These are phyloP conservation scores for Grapholita molesta DNA, from an alignment of 1,140 invertebrate genomes.

Conservation along the genomic window DNA sequence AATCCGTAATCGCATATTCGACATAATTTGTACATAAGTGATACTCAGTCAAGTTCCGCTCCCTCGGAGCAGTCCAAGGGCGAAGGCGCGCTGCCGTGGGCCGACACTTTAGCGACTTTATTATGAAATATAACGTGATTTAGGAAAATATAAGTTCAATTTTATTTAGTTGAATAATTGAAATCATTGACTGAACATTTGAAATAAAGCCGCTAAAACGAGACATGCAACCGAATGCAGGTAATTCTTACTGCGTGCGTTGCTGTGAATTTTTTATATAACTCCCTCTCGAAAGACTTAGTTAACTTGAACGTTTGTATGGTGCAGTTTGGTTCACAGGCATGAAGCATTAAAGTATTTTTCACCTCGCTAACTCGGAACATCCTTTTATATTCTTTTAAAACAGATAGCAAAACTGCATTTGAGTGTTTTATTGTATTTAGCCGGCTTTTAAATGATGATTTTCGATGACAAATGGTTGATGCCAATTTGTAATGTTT, in stretches of 20 bases:
- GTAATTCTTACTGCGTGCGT: constrained; percentile 61
- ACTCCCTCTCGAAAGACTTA: constrained; percentile 20
- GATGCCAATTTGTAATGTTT: too few relatives aligned
- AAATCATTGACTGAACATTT: constrained; percentile 51
- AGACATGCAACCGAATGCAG: constrained; percentile 61
- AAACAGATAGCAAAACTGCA: too few relatives aligned
- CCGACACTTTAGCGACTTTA: constrained; percentile 38
- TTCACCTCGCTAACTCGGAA: too few relatives aligned
- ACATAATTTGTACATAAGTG: constrained; percentile 5
- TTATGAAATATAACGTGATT: constrained; percentile 40
- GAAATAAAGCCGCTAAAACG: constrained; percentile 39
- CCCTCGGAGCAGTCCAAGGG: background rate
- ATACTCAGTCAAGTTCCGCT: background rate
- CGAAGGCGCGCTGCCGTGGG: constrained; percentile 40
- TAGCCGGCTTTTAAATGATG: too few relatives aligned
- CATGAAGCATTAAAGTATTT: constrained; percentile 76
- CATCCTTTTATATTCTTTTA: too few relatives aligned
- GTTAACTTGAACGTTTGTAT: constrained; percentile 42
- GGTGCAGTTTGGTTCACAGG: constrained; percentile 53
- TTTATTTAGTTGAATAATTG: constrained; percentile 52
- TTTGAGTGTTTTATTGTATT: too few relatives aligned
- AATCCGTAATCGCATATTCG: constrained; percentile 5
- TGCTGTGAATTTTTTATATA: constrained; percentile 58
- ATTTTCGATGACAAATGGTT: too few relatives aligned
- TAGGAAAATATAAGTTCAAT: constrained; percentile 65